A percentile compares a stretch with the other conserved stretches of the same genome.
phyloP scores from a whole-genome alignment of 2,797 vertebrate species.

The Tenualosa ilisha region DNA sequence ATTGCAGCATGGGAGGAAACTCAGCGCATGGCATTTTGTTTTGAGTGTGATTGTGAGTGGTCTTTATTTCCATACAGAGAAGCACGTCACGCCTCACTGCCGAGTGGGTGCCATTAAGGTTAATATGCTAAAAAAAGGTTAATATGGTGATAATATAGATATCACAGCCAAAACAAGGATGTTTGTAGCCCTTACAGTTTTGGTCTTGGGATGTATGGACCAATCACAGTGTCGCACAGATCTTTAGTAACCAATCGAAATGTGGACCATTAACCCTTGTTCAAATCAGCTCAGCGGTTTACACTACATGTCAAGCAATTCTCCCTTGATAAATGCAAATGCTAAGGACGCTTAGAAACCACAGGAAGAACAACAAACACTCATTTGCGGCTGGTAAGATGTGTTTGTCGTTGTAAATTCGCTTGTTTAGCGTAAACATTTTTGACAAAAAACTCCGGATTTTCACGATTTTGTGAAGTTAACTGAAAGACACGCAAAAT shows the following conservation, averaged over 20 bases:
- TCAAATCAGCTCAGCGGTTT: slow-evolving; percentile 4
- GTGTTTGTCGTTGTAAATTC: not conserved
- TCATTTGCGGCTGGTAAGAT: not conserved
- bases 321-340: not conserved
- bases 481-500: not conserved
- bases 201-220: not conserved
- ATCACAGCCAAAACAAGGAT: too few species aligned
- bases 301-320: not conserved
- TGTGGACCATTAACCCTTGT: not conserved
- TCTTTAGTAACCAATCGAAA: not conserved
- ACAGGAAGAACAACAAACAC: not conserved
- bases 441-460: not conserved
- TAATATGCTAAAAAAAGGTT: too few species aligned
- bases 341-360: slow-evolving; percentile 13
- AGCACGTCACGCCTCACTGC: too few species aligned
- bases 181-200: too few species aligned
- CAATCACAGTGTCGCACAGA: not conserved
- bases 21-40: too few species aligned
- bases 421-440: not conserved
- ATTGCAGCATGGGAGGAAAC: too few species aligned
- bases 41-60: too few species aligned
- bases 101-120: too few species aligned
- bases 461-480: not conserved
- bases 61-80: too few species aligned
- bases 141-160: too few species aligned